Conservation (phyloP, 2,888 invertebrate species). For the Drosophila merina region DNA sequence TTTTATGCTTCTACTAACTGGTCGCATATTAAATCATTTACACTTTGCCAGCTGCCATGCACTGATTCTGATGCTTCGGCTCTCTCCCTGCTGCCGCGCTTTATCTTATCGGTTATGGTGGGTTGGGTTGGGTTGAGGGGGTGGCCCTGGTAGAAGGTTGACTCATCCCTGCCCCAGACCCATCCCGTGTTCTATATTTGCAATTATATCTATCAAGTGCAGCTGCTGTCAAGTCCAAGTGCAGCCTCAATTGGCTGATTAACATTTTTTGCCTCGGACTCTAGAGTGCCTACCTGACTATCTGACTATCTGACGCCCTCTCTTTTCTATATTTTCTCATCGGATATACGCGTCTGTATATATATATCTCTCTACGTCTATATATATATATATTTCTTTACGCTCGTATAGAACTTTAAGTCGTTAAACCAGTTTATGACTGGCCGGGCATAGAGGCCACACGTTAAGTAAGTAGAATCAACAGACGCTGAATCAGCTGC, state of each 20-base stretch:
- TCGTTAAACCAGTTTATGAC: slow-evolving; percentile 53
- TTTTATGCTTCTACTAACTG: slow-evolving; percentile 5
- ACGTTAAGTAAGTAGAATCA: slow-evolving; percentile 49
- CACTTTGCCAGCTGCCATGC: slow-evolving; percentile 54
- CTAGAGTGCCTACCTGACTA: slow-evolving; percentile 23
- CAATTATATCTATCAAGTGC: slow-evolving; percentile 11
- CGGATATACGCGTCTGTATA: not conserved
- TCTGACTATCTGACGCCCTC: not conserved
- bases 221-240: slow-evolving; percentile 41
- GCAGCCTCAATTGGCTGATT: slow-evolving; percentile 31
- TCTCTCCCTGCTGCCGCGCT: slow-evolving; percentile 6
- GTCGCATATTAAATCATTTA: slow-evolving; percentile 48
- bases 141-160: not conserved
- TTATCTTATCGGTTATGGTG: slow-evolving; percentile 20
- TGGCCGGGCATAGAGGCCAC: slow-evolving; percentile 50
- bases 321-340: not conserved
- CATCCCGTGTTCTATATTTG: not conserved
- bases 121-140: too few species aligned
- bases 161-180: slow-evolving; percentile 1
- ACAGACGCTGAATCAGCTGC: slow-evolving; percentile 51
- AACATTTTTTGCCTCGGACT: slow-evolving; percentile 8
- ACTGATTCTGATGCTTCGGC: slow-evolving; percentile 41
- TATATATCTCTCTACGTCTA: not conserved
- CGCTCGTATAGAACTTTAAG: slow-evolving; percentile 27
- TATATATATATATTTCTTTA: not conserved